These are phyloP conservation scores for Sebastes oblongus DNA, from an alignment of 2,797 vertebrate genomes.

Conservation along the genomic window DNA sequence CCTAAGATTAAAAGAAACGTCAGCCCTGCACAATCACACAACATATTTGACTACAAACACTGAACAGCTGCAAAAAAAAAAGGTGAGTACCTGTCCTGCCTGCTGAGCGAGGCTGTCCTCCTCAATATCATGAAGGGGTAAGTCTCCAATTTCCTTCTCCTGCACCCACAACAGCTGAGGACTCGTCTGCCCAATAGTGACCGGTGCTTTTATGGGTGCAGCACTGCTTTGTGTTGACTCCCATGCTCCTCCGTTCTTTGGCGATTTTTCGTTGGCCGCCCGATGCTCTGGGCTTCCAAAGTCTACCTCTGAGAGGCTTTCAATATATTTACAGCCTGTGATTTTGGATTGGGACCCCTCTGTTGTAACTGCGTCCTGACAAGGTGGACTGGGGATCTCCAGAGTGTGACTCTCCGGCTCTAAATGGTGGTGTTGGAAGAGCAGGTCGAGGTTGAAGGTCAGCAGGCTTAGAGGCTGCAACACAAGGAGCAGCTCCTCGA, in stretches of 20 bases:
- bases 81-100: slow-evolving; percentile 77
- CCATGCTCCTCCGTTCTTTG: slow-evolving; percentile 28
- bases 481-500: slow-evolving; percentile 91
- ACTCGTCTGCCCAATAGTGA: slow-evolving; percentile 66
- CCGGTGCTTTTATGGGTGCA: slow-evolving; percentile 25
- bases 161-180: slow-evolving; percentile 83
- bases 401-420: slow-evolving; percentile 75
- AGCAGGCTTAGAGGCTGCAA: slow-evolving; percentile 94
- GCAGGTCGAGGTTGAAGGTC: slow-evolving; percentile 94
- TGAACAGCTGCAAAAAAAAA: not conserved
- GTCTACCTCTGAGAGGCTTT: slow-evolving; percentile 72
- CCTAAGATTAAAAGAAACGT: slow-evolving; percentile 47
- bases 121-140: slow-evolving; percentile 69
- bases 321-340: slow-evolving; percentile 51
- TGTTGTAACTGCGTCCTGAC: slow-evolving; percentile 52
- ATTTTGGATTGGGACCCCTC: slow-evolving; percentile 37
- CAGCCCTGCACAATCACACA: not conserved
- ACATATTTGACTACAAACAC: not conserved
- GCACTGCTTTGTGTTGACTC: slow-evolving; percentile 26
- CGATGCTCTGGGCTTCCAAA: slow-evolving; percentile 47
- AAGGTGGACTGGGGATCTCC: slow-evolving; percentile 56
- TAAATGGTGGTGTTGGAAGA: slow-evolving; percentile 94
- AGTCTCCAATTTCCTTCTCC: slow-evolving; percentile 75
- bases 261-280: slow-evolving; percentile 22
- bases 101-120: slow-evolving; percentile 79